Conservation (phyloP, 2,113 vertebrate genomes). For the Tetrao urogallus region DNA sequence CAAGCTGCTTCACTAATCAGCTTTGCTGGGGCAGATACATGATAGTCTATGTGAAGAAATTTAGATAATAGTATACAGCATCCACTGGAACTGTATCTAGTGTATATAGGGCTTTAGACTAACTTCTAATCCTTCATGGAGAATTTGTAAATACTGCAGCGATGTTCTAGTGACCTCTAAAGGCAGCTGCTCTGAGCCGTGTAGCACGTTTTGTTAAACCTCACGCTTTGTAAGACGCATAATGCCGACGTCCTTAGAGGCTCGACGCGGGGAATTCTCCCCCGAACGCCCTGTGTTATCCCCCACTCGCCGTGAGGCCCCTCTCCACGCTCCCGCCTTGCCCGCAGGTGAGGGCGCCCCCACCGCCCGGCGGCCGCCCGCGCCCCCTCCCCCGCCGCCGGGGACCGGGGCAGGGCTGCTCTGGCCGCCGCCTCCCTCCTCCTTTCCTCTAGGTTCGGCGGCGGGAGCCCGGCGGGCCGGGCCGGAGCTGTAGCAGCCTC, state of each 20-base stretch:
- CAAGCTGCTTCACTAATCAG: conserved; percentile 87
- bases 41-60: conserved; percentile 86
- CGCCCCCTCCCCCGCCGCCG: not conserved
- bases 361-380: not conserved
- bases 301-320: not conserved
- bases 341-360: not conserved
- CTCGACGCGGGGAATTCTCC: not conserved
- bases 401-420: not conserved
- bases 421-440: not conserved
- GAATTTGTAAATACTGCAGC: conserved; percentile 81
- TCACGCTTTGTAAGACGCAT: conserved; percentile 15
- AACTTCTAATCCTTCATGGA: conserved; percentile 75
- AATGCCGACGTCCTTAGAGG: not conserved
- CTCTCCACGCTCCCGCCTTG: not conserved
- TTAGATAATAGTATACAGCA: conserved; percentile 77
- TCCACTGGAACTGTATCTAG: conserved; percentile 63
- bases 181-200: conserved; percentile 79
- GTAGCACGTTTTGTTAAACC: conserved; percentile 54
- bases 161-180: conserved; percentile 98
- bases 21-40: conserved; percentile 79
- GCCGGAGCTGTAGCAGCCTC: not conserved
- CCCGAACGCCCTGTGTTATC: not conserved
- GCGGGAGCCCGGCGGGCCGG: not conserved
- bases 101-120: conserved; percentile 68
- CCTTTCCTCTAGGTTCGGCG: not conserved